Evolutionary conservation across 2,888 invertebrate genomes (phyloP), one percentile per base, ranked within the genome.

Genomic region (Archips xylosteana): DNA sequence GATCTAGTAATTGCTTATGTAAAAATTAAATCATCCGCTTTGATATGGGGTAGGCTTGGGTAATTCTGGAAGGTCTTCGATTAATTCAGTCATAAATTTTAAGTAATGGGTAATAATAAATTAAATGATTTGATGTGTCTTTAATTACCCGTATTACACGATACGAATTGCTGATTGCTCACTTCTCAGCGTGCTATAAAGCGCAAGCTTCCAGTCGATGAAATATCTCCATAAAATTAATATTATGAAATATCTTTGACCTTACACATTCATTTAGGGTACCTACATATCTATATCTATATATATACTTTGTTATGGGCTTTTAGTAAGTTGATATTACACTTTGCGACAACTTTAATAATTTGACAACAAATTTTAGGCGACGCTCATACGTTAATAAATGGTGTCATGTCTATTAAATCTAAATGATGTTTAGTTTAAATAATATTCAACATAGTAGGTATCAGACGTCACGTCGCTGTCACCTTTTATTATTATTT

Each of bases 21-120:
- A 5, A 45, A 45, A 45, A 12, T 70, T 8, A 5, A 67, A 54
- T 67, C 61, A 71, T 54, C 71, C 66, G 71, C 61, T 23, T 66
- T 60, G 65, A 39, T 23, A 6, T 10, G 12, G 57, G 32, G 12
- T 12, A 57, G 12, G 32, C 12, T 63, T 23, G n/a, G 13, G 9
- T 45, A n/a, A 23, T 4, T 47, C 5, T 45, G 12, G 45, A 63
- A 63, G 62, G 62, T 45, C 13, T 45, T 12, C 36, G 36, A 6
- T 47, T n/a, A 47, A 15, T 15, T 15, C 42, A 1, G 42, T 39
- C n/a, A 42, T 63, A 63, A 63, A 23, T 10, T 3, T 15, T 23
- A 45, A 49, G n/a, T n/a, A 39, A 60, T n/a, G n/a, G n/a, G n/a
- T 60, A 60, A 60, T 39, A n/a, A 36, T 60, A 60, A 60, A 60